phyloP scores from a whole-genome alignment of 2,888 invertebrate genomes.

The Frankliniella intonsa region DNA sequence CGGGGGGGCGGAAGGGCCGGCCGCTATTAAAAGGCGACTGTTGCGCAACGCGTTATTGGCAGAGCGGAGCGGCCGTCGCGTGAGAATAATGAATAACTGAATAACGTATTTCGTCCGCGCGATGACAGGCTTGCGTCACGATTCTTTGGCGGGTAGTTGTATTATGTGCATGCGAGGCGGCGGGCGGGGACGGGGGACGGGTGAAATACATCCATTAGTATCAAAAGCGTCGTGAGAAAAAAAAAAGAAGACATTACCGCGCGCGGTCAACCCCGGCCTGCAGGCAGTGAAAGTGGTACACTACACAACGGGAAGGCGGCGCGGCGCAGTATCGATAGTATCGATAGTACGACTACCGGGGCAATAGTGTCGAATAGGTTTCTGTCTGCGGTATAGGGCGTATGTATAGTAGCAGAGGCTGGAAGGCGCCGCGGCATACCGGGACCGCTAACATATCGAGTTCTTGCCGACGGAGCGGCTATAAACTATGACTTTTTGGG shows the following conservation, averaged over 20 bases:
- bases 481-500: no score
- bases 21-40: neutral
- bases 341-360: no score
- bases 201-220: neutral
- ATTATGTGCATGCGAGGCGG: neutral
- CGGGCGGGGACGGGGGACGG: neutral
- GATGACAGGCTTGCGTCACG: neutral
- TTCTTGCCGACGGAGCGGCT: no score
- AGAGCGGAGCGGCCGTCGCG: neutral
- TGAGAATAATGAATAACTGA: constrained; percentile 9
- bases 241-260: neutral
- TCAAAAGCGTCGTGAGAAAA: neutral
- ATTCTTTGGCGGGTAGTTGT: neutral
- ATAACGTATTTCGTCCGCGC: neutral
- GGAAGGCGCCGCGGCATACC: no score
- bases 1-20: neutral
- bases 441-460: no score
- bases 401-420: no score
- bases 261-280: neutral
- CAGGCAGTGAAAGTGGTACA: neutral
- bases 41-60: neutral
- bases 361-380: no score
- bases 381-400: no score
- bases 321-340: no score
- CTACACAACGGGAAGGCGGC: no score